Evolutionary conservation across 2,797 vertebrate species (phyloP).

Genomic region (Acrossocheilus fasciatus): DNA sequence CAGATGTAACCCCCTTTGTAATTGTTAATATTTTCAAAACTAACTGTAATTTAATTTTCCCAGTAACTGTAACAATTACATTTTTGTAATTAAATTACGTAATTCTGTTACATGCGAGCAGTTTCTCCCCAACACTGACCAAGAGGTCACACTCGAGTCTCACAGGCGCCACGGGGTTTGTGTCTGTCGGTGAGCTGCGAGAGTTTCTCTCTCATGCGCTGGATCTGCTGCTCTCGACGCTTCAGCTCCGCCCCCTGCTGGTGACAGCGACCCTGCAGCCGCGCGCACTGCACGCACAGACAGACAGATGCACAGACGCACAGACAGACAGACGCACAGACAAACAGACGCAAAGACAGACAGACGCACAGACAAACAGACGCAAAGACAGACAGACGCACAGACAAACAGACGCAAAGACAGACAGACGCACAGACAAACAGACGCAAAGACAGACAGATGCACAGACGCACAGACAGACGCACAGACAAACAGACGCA

Average conservation of each 20-base stretch:
- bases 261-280: conserved; percentile 70
- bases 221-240: conserved; percentile 70
- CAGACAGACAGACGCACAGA: neutral
- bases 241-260: conserved; percentile 75
- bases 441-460: neutral
- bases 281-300: conserved; percentile 18
- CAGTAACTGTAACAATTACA: too few species aligned
- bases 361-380: neutral
- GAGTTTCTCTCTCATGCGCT: conserved; percentile 74
- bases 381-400: neutral
- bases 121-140: neutral
- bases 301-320: too few species aligned
- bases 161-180: conserved; percentile 68
- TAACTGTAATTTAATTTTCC: too few species aligned
- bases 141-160: conserved; percentile 30
- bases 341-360: neutral
- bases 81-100: too few species aligned
- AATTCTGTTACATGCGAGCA: too few species aligned
- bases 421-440: neutral
- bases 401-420: neutral
- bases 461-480: too few species aligned
- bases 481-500: too few species aligned
- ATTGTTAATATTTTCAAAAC: too few species aligned
- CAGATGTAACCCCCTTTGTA: too few species aligned
- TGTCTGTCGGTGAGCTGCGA: conserved; percentile 68